Base-by-base conservation (phyloP, 2,888 invertebrate species). In the Digitonthophagus gazella region DNA sequence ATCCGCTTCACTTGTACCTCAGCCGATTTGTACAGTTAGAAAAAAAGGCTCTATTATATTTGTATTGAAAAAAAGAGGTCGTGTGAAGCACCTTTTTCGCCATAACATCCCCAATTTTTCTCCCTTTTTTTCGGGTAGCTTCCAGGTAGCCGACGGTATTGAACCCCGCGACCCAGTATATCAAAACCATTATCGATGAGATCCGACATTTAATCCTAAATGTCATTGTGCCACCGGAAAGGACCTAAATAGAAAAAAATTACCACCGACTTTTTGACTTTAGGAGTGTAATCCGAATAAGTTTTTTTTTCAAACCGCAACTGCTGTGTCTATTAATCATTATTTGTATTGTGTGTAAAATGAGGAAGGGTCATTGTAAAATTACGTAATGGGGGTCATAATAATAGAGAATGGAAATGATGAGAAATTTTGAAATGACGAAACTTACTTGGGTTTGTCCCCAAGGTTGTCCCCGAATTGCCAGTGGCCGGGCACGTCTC, bases 181-280 rank as follows among this genome's bases (percentile, higher is more conserved):
- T 18, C 14, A 65, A 66, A 68, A 68, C 67, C 65, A 57, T 64
- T 58, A 57, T 67, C 20, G 54, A 56, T 55, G 56, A 61, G 54
- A 15, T 58, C 65, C 65, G 65, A 65, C 55, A 71, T 77, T 77
- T 78, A 80, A 80, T 79, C 79, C 80, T 72, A 72, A 79, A 76
- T 63, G 71, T 76, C 75, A 80, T 81, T 81, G 81, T 81, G 75
- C 76, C 76, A 80, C 80, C 77, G 81, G 80, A 81, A 81, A 78
- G 76, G 79, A 73, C 78, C 77, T 78, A 76, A 75, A 80, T 78
- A 74, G 76, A 76, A 77, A 75, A 74, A 77, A 80, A 78, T 74
- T 72, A 72, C 73, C 75, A 77, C 77, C 77, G 74, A 74, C 74
- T 73, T 75, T 77, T 78, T 76, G 78, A 78, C 78, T 78, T n/a